A percentile compares a stretch with the other conserved stretches of the same genome.
These are phyloP conservation scores for Boulengeromyrus knoepffleri DNA, from an alignment of 2,113 vertebrate species.

Conservation along the genomic window DNA sequence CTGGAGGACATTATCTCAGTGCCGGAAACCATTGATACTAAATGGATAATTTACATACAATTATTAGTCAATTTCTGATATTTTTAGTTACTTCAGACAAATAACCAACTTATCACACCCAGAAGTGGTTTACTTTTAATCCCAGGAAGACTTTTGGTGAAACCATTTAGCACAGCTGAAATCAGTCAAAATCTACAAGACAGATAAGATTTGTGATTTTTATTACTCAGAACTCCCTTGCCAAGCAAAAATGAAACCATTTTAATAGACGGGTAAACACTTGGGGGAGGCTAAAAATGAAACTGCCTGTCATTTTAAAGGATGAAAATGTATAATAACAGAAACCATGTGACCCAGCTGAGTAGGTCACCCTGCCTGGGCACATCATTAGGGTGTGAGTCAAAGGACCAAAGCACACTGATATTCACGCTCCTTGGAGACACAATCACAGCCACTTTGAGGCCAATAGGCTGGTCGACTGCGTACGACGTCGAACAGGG, in stretches of 20 bases:
- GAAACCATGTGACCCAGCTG: background rate
- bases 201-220: background rate
- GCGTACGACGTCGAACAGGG: background rate
- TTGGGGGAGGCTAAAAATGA: background rate
- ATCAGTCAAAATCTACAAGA: background rate
- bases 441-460: background rate
- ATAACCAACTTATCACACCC: background rate
- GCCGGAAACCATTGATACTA: background rate
- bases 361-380: background rate
- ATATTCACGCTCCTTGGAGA: background rate
- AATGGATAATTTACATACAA: background rate
- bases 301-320: background rate
- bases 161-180: background rate
- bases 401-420: background rate
- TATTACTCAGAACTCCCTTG: background rate
- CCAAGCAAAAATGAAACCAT: background rate
- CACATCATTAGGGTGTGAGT: background rate
- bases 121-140: background rate
- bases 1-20: background rate
- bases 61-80: background rate
- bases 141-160: background rate
- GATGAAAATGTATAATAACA: background rate
- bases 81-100: background rate
- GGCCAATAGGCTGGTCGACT: background rate
- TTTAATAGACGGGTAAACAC: background rate